These are phyloP conservation scores for Hucho hucho DNA, from an alignment of 2,113 vertebrate genomes.

Conservation along the genomic window DNA sequence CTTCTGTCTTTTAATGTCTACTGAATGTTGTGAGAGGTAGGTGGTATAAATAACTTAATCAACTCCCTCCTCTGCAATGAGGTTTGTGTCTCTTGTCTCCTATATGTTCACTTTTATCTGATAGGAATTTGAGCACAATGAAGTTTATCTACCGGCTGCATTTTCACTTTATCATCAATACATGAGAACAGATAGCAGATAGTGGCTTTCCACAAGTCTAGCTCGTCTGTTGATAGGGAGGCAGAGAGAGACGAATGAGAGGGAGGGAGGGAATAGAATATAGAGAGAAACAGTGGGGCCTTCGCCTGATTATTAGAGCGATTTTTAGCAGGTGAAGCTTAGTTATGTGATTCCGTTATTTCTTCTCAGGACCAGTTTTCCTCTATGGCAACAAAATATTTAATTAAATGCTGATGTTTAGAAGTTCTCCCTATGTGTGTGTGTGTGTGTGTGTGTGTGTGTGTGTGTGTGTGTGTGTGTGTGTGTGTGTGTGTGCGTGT, in stretches of 20 bases:
- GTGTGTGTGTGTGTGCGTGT: no score
- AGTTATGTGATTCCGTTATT: slow-evolving; percentile 2
- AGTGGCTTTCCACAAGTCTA: neutral
- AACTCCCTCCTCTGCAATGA: no score
- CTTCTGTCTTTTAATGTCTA: no score
- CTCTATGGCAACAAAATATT: slow-evolving; percentile 55
- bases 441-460: neutral
- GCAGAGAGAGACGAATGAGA: neutral
- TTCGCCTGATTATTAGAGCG: slow-evolving; percentile 5
- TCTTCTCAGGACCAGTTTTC: slow-evolving; percentile 31
- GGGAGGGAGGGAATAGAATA: neutral
- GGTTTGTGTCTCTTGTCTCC: neutral
- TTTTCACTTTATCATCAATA: slow-evolving; percentile 1
- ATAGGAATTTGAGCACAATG: neutral
- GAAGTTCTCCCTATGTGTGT: slow-evolving; percentile 10
- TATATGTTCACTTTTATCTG: neutral
- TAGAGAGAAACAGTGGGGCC: neutral
- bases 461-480: no score
- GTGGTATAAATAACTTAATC: no score
- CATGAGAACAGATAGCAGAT: no score
- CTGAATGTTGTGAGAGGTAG: no score
- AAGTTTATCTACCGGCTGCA: slow-evolving; percentile 14
- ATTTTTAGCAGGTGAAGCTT: slow-evolving; percentile 32
- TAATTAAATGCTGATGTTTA: slow-evolving; percentile 35
- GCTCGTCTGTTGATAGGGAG: neutral